These are phyloP conservation scores for Orthosia cruda DNA, from an alignment of 2,888 invertebrate species.

Conservation along the genomic window DNA sequence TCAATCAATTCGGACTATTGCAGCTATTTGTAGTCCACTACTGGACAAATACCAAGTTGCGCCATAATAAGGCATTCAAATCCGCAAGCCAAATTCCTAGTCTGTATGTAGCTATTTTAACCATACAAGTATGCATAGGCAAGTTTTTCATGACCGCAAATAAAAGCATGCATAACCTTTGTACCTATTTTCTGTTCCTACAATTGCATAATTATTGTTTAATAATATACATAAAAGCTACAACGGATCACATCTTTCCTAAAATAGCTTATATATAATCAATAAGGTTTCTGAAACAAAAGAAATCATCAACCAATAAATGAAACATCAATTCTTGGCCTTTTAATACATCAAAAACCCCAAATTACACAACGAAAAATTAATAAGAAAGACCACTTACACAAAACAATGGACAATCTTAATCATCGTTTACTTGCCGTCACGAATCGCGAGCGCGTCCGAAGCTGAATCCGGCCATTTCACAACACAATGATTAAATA, in stretches of 20 bases:
- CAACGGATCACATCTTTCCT: background rate
- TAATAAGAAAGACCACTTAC: conserved; percentile 53
- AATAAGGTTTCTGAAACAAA: background rate
- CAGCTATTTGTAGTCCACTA: conserved; percentile 25
- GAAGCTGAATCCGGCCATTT: conserved; percentile 76
- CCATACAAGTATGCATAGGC: background rate
- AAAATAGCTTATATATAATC: too few species aligned
- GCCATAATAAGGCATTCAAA: conserved; percentile 20
- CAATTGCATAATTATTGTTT: too few species aligned
- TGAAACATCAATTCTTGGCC: background rate
- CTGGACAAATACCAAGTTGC: conserved; percentile 22
- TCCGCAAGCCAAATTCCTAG: conserved; percentile 29
- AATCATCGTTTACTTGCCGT: conserved; percentile 70
- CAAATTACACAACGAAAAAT: conserved; percentile 52
- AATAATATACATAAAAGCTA: background rate
- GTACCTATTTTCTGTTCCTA: too few species aligned
- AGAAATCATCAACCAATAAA: background rate
- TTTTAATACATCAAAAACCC: conserved; percentile 41
- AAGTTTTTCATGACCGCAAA: background rate
- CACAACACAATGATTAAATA: conserved; percentile 81
- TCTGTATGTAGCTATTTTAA: background rate
- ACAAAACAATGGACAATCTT: conserved; percentile 68
- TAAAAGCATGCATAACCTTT: too few species aligned
- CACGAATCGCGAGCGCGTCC: conserved; percentile 77
- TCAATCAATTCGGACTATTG: conserved; percentile 36